Percentiles rank a stretch among this genome's conserved stretches.
phyloP scores from a whole-genome alignment of 2,113 vertebrate species.

The Petroica traversi region DNA sequence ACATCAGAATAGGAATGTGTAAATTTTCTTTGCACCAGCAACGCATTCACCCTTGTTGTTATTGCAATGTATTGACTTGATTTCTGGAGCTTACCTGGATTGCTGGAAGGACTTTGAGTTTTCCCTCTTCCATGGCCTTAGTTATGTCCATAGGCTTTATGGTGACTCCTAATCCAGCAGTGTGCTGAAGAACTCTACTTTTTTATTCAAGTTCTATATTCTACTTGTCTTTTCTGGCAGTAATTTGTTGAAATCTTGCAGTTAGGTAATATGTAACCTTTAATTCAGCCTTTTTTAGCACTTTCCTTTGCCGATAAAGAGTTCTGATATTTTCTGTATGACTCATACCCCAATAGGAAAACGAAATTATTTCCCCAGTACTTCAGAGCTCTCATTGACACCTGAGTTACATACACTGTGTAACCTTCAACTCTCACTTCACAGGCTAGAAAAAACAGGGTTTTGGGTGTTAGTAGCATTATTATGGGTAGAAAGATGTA shows the following conservation, averaged over 20 bases:
- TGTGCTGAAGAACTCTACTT: neutral
- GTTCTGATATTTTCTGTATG: conserved; percentile 68
- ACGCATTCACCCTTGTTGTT: neutral
- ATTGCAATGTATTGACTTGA: neutral
- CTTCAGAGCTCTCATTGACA: conserved; percentile 25
- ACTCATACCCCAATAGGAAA: conserved; percentile 35
- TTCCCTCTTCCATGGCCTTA: neutral
- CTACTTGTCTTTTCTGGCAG: conserved; percentile 63
- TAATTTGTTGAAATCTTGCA: conserved; percentile 83
- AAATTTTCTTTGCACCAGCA: conserved; percentile 13
- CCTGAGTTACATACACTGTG: conserved; percentile 34
- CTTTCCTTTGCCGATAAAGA: conserved; percentile 84
- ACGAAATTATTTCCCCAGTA: conserved; percentile 70
- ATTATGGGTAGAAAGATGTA: conserved; percentile 4
- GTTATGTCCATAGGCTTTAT: neutral
- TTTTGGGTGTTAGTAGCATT: neutral
- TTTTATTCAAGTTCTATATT: conserved; percentile 52
- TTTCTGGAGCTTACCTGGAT: neutral
- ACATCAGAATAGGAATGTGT: neutral
- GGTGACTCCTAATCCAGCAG: neutral
- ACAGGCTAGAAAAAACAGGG: neutral
- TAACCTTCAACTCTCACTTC: conserved; percentile 60
- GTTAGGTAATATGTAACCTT: conserved; percentile 87
- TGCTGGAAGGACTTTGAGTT: neutral
- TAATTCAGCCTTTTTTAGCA: conserved; percentile 91